Base-by-base conservation (phyloP, 92 coral and sea anemone species). In the Metridium senile region DNA sequence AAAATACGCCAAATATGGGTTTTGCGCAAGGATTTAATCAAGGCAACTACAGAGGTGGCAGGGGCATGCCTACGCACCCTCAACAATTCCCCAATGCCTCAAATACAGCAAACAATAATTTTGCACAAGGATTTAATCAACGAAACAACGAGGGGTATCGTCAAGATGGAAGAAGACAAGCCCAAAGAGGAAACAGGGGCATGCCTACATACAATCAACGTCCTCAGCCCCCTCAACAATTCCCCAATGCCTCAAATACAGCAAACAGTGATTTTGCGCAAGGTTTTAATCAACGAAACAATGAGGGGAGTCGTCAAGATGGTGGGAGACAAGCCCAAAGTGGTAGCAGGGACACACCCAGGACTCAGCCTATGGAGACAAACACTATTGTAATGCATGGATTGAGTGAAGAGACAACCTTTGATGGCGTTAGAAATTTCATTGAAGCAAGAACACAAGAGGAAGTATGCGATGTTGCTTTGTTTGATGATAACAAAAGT, bases 401-500 rank as follows among this genome's bases (percentile, higher is more conserved):
- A 26, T 57, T 91, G 62, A 82, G 78, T 67, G 30, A 19, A 43
- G 28, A 20, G 18, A 91, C 91, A 10, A 88, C 97, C 1, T 26
- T 32, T 16, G 93, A 85, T 26, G 56, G 74, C 25, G 31, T 91
- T 68, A n/a, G 65, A 0, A 88, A 85, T 71, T 91, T 78, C 62
- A 73, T 88, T 57, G 93, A 91, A 46, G 87, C 76, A 45, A 85
- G 77, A 77, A 82, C 88, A 21, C 81, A 80, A 25, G 84, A 82
- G 28, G 87, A 74, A 22, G 93, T 82, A 26, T 84, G 81, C 43
- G 57, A 69, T 26, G 34, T 79, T 6, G 84, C 87, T 45, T 25
- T 18, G 25, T 74, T 66, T 47, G 81, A 79, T 68, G 80, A 77
- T 11, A 76, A 71, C 20, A 75, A 73, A 46, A 82, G 67, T 35